Percentiles rank a stretch among this genome's conserved stretches.
Evolutionary conservation across 1,140 invertebrate genomes (phyloP).

Genomic region (Bombus pascuorum): DNA sequence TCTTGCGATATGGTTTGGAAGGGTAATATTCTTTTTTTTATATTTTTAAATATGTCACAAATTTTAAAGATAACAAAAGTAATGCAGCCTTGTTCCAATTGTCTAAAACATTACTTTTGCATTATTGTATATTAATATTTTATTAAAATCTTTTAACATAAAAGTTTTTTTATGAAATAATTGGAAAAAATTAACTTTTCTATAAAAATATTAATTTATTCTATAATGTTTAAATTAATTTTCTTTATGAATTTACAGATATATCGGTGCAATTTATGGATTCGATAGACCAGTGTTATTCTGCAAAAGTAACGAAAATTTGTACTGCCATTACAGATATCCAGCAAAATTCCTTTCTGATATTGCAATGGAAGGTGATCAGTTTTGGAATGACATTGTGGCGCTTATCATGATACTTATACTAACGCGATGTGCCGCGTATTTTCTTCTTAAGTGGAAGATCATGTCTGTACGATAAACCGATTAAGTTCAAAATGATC

Average conservation of each 20-base stretch:
- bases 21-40: conserved; percentile 80
- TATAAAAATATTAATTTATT: too few relatives aligned
- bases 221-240: not conserved
- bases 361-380: conserved; percentile 90
- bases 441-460: conserved; percentile 91
- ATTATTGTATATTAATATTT: not conserved
- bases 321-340: conserved; percentile 90
- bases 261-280: conserved; percentile 92
- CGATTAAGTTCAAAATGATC: not conserved
- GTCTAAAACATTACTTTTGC: not conserved
- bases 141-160: not conserved
- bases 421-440: conserved; percentile 88
- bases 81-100: not conserved
- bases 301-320: conserved; percentile 80
- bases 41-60: too few relatives aligned
- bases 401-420: conserved; percentile 89
- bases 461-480: conserved; percentile 86
- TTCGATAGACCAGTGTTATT: conserved; percentile 85
- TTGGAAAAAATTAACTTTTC: too few relatives aligned
- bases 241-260: conserved; percentile 66
- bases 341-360: conserved; percentile 89
- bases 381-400: conserved; percentile 92
- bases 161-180: not conserved
- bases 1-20: conserved; percentile 94
- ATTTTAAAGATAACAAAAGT: not conserved